A percentile compares a stretch with the other conserved stretches of the same genome.
Evolutionary conservation across 2,797 vertebrate genomes (phyloP).

Genomic region (Neosilurus mollespiculum): DNA sequence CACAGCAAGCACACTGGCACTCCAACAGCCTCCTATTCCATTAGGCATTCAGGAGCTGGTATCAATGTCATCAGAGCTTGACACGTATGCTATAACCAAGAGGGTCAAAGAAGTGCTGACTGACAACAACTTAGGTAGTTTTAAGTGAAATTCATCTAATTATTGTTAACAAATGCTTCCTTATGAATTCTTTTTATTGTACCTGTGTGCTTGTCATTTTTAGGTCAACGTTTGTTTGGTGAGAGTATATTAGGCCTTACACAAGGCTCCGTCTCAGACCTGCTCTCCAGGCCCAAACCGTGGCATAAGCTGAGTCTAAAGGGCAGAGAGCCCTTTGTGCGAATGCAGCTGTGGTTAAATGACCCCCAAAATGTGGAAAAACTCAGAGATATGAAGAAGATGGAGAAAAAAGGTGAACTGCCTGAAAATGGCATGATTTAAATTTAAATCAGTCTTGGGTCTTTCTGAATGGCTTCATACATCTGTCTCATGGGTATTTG

Average conservation of each 20-base stretch:
- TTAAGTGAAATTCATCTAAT: not conserved
- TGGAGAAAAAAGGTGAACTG: slow-evolving; percentile 94
- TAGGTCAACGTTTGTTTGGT: slow-evolving; percentile 95
- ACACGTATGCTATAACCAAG: slow-evolving; percentile 97
- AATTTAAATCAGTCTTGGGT: not conserved
- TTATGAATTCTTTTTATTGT: not conserved
- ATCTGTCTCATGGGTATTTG: not conserved
- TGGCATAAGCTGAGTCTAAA: slow-evolving; percentile 99
- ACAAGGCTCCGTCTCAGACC: slow-evolving; percentile 96
- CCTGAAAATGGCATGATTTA: not conserved
- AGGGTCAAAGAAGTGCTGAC: slow-evolving; percentile 98
- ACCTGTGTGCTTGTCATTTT: slow-evolving; percentile 37
- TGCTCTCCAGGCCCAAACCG: slow-evolving; percentile 94
- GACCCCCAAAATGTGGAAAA: slow-evolving; percentile 96
- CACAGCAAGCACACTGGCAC: slow-evolving; percentile 64
- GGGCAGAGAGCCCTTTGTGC: slow-evolving; percentile 95
- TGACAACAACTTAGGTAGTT: slow-evolving; percentile 95
- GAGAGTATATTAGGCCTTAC: slow-evolving; percentile 96
- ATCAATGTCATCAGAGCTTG: slow-evolving; percentile 92
- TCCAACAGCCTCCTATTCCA: slow-evolving; percentile 73
- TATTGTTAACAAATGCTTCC: not conserved
- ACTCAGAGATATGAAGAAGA: slow-evolving; percentile 95
- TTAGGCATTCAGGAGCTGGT: slow-evolving; percentile 96
- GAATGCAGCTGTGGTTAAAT: slow-evolving; percentile 98
- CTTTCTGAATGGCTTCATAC: not conserved